Conservation (phyloP, 1,140 invertebrate genomes). For the Drosophila jambulina region DNA sequence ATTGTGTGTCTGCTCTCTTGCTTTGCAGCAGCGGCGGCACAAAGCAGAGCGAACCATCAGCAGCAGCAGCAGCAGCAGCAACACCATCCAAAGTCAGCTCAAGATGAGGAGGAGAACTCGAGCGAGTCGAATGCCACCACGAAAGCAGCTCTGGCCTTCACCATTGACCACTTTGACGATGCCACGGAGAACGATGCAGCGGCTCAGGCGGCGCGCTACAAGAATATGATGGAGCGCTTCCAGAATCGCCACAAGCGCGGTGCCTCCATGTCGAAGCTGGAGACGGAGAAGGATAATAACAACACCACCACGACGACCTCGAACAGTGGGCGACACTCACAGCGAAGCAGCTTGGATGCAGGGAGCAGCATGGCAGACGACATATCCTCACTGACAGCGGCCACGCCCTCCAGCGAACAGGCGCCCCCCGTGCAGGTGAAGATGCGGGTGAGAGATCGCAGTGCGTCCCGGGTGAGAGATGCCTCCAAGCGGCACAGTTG, state of each 20-base stretch:
- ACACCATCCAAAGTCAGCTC: not conserved
- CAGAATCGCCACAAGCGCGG: slow-evolving; percentile 89
- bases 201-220: slow-evolving; percentile 86
- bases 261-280: slow-evolving; percentile 89
- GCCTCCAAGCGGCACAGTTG: slow-evolving; percentile 83
- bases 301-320: slow-evolving; percentile 22
- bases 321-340: slow-evolving; percentile 68
- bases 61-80: slow-evolving; percentile 34
- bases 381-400: slow-evolving; percentile 37
- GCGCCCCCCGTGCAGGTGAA: slow-evolving; percentile 61
- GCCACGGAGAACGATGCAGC: slow-evolving; percentile 87
- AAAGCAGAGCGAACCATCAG: slow-evolving; percentile 64
- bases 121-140: slow-evolving; percentile 63
- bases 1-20: slow-evolving; percentile 51
- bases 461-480: slow-evolving; percentile 75
- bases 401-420: slow-evolving; percentile 51
- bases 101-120: slow-evolving; percentile 64
- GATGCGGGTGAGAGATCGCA: slow-evolving; percentile 77
- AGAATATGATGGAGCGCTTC: slow-evolving; percentile 89
- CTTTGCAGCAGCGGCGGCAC: slow-evolving; percentile 49
- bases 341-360: slow-evolving; percentile 85
- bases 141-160: slow-evolving; percentile 87
- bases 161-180: slow-evolving; percentile 89
- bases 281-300: slow-evolving; percentile 62
- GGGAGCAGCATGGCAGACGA: slow-evolving; percentile 53